These are phyloP conservation scores for Probosciger aterrimus DNA, from an alignment of 2,113 vertebrate species.

Conservation along the genomic window DNA sequence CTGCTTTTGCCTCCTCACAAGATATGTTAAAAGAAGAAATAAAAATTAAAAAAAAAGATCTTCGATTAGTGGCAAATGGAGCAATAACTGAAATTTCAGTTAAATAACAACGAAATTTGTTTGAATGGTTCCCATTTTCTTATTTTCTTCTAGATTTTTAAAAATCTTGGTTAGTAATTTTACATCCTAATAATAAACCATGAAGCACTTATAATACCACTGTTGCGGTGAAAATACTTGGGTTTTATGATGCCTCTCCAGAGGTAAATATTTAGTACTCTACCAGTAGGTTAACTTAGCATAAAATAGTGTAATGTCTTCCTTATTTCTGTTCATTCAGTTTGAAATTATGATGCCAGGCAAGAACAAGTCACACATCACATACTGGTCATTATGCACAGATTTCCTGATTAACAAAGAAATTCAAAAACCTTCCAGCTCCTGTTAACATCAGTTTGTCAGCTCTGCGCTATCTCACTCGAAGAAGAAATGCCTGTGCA, in stretches of 20 bases:
- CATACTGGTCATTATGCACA: neutral
- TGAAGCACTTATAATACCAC: slow-evolving; percentile 40
- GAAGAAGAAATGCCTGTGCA: neutral
- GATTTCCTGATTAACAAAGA: neutral
- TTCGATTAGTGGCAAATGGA: neutral
- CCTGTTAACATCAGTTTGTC: neutral
- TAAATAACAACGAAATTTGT: neutral
- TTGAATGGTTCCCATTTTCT: slow-evolving; percentile 26
- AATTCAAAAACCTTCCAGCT: neutral
- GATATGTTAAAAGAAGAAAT: neutral
- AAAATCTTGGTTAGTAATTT: slow-evolving; percentile 47
- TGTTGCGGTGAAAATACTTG: slow-evolving; percentile 51
- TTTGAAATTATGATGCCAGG: slow-evolving; percentile 45
- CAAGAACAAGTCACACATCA: neutral
- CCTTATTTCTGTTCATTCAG: slow-evolving; percentile 57
- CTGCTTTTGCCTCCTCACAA: neutral
- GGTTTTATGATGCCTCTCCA: slow-evolving; percentile 36
- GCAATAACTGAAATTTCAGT: neutral
- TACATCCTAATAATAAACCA: slow-evolving; percentile 46
- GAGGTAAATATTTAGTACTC: slow-evolving; percentile 56
- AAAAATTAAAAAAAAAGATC: neutral
- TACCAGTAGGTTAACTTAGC: slow-evolving; percentile 63
- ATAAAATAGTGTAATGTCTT: slow-evolving; percentile 54
- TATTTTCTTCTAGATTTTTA: slow-evolving; percentile 30
- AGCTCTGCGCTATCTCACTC: neutral